Evolutionary conservation across 2,113 vertebrate species (phyloP).

Genomic region (Geothlypis trichas): DNA sequence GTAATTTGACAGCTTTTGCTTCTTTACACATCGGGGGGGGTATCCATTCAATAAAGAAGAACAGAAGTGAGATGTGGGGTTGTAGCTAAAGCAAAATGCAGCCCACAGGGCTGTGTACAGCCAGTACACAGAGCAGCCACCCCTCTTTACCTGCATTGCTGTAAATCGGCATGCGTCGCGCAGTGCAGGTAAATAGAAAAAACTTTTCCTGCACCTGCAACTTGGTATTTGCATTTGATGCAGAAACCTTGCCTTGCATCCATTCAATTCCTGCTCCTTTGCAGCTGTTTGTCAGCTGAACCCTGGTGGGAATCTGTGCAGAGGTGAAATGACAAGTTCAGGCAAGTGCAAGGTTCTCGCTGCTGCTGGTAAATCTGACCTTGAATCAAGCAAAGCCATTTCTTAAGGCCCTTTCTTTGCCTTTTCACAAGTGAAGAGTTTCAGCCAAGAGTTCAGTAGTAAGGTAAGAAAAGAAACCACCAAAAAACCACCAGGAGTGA

Average conservation of each 20-base stretch:
- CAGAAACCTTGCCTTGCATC: not conserved
- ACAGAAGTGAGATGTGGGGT: not conserved
- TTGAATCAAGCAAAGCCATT: not conserved
- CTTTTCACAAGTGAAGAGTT: not conserved
- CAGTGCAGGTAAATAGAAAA: accelerated
- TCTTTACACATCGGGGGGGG: not conserved
- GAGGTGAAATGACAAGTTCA: not conserved
- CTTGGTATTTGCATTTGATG: not conserved
- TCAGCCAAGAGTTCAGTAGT: not conserved
- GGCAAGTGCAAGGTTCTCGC: not conserved
- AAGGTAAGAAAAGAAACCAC: not conserved
- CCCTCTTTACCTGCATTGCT: not conserved
- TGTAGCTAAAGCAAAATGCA: not conserved
- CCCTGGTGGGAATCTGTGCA: not conserved
- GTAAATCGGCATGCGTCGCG: accelerated
- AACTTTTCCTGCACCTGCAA: not conserved
- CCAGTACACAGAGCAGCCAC: not conserved
- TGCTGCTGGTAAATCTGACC: not conserved
- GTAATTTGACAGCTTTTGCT: not conserved
- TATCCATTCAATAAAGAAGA: not conserved
- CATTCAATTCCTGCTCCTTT: not conserved
- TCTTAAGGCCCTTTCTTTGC: not conserved
- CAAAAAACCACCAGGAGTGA: not conserved
- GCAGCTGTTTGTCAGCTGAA: not conserved
- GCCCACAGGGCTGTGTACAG: not conserved